Base-by-base conservation (phyloP, 2,113 vertebrate genomes). In the Typhlomys cinereus region DNA sequence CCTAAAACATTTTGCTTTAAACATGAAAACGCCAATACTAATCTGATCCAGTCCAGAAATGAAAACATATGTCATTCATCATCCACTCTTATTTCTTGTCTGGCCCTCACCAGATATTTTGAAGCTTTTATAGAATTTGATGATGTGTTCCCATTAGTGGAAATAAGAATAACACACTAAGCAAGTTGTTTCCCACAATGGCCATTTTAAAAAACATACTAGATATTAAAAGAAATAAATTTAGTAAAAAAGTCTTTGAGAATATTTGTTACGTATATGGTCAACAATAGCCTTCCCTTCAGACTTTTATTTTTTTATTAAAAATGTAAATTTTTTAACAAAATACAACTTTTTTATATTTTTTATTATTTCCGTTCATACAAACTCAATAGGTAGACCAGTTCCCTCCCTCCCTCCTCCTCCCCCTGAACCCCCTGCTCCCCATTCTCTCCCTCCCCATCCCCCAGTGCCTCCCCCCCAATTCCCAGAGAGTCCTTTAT, bases 21-120 rank as follows among this genome's bases (percentile, higher is more conserved):
- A 85, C 46, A 82, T 41, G 88, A 46, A 85, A 12, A 76, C 78
- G 91, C 78, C 83, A 61, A 85, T 94, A 67, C 17, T 67, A 59
- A 81, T 61, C 18, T 66, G 21, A 73, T 52, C 31, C 4, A 6
- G 15, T 80, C 39, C 61, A 88, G 61, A 85, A 78, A 20, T 39
- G 71, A 85, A 84, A 52, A 23, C 4, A 3, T 34, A 10, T 25
- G 5, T 57, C 57, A 76, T 71, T 88, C 39, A 67, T 81, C 62
- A 87, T 57, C 44, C 89, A 92, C 11, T 10, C 8, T 11, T 73
- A 5, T 75, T 80, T 74, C 76, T 18, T 27, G 31, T n/a, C 31
- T 85, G 27, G 18, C 27, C n/a, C 14, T 67, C 36, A 34, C 36
- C 74, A 73, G 4, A 36, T 13, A 46, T 23, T 85, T 34, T 92